A percentile compares a stretch with the other conserved stretches of the same genome.
Evolutionary conservation across 1,140 invertebrate species (phyloP).

Genomic region (Agrypnia vestita): DNA sequence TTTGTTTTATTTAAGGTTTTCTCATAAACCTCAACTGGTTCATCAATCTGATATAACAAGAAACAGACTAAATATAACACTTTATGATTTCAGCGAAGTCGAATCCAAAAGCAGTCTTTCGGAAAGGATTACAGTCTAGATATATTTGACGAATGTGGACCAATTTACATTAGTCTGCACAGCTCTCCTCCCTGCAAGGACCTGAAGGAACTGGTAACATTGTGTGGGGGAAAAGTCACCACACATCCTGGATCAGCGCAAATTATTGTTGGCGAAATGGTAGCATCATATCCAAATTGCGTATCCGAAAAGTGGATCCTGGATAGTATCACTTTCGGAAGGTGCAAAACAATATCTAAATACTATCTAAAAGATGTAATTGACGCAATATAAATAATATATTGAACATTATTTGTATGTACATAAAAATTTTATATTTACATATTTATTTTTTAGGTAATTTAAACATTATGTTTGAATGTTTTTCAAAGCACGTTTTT

Average conservation of each 20-base stretch:
- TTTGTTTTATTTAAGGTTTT: too few relatives aligned
- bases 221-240: constrained; percentile 66
- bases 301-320: constrained; percentile 69
- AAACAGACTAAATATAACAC: too few relatives aligned
- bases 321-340: constrained; percentile 62
- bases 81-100: constrained; percentile 65
- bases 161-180: constrained; percentile 65
- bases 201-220: constrained; percentile 65
- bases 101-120: constrained; percentile 67
- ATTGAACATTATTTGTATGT: too few relatives aligned
- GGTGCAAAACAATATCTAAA: constrained; percentile 41
- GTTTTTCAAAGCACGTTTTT: too few relatives aligned
- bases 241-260: constrained; percentile 60
- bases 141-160: constrained; percentile 66
- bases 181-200: constrained; percentile 64
- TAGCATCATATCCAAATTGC: constrained; percentile 59
- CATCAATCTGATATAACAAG: too few relatives aligned
- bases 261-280: constrained; percentile 64
- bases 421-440: too few relatives aligned
- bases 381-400: neutral
- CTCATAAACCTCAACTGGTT: too few relatives aligned
- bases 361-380: neutral
- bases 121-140: constrained; percentile 65
- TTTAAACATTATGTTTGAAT: too few relatives aligned
- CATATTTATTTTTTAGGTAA: too few relatives aligned